phyloP scores from a whole-genome alignment of 2,888 invertebrate species.

The Drosophila bunnanda region DNA sequence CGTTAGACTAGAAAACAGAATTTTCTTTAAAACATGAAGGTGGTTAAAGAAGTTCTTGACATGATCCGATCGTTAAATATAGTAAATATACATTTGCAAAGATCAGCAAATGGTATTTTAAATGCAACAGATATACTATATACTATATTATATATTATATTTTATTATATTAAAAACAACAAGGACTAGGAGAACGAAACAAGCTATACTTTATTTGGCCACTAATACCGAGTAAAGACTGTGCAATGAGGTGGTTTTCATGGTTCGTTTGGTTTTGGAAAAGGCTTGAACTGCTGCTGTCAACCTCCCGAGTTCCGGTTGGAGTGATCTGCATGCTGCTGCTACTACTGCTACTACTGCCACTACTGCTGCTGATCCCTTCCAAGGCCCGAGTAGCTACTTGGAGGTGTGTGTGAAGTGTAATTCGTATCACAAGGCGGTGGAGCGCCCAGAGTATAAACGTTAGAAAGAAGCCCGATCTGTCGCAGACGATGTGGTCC shows the following conservation, averaged over 20 bases:
- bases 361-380: neutral
- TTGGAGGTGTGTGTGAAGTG: neutral
- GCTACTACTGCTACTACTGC: neutral
- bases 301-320: neutral
- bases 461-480: neutral
- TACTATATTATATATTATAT: too few relatives aligned
- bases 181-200: constrained; percentile 1
- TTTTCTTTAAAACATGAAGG: too few relatives aligned
- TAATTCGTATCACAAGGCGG: neutral
- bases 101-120: too few relatives aligned
- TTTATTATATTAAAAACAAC: too few relatives aligned
- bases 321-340: neutral
- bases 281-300: neutral
- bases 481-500: neutral
- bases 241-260: neutral
- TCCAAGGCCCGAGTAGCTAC: neutral
- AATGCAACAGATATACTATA: too few relatives aligned
- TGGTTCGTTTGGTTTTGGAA: too few relatives aligned
- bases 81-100: too few relatives aligned
- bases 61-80: too few relatives aligned
- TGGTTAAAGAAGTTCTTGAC: too few relatives aligned
- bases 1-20: too few relatives aligned
- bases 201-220: neutral
- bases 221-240: neutral
- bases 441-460: neutral